Base-by-base conservation (phyloP, 2,888 invertebrate species). In the Panopea generosa region DNA sequence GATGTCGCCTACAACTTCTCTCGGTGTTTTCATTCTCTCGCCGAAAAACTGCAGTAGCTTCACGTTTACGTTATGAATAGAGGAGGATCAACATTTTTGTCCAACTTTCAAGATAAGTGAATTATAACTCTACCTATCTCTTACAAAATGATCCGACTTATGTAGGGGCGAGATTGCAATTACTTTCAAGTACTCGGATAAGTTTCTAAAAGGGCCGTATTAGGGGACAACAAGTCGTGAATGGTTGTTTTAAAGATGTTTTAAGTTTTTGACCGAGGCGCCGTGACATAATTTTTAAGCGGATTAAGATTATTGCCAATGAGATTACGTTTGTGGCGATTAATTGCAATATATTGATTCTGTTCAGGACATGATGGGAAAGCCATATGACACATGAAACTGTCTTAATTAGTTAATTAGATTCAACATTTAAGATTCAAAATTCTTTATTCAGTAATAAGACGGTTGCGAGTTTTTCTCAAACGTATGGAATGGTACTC, bases 1-100 rank as follows among this genome's bases (percentile, higher is more conserved):
- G 63, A 68, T 66, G 72, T 77, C 77, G 68, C 72, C 68, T 33
- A 60, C 53, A 27, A 40, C 62, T 47, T 67, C 40, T 68, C 47
- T 33, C 52, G 26, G 53, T 72, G 77, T 71, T 77, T 77, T 63
- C n/a, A 63, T 63, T 72, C 56, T 52, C n/a, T 40, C 40, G 16
- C 40, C 16, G 40, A 7, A 40, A 16, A 40, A 40, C 16, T 20
- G 16, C 20, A 20, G n/a, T 18, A 45, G 4, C 16, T 4, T 45
- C 45, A 33, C 33, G 11, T 4, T 40, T 6, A 45, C 45, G 45
- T 45, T 45, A 45, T 45, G 20, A 18, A 45, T 9, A 20, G 45
- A 18, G 16, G 6, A 16, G 45, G 45, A 45, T 45, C 45, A 45
- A 45, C n/a, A 45, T 53, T 60, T 67, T 59, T 59, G 52, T 59